These are phyloP conservation scores for Brachypalpus laphriformis DNA, from an alignment of 2,888 invertebrate genomes.

Conservation along the genomic window DNA sequence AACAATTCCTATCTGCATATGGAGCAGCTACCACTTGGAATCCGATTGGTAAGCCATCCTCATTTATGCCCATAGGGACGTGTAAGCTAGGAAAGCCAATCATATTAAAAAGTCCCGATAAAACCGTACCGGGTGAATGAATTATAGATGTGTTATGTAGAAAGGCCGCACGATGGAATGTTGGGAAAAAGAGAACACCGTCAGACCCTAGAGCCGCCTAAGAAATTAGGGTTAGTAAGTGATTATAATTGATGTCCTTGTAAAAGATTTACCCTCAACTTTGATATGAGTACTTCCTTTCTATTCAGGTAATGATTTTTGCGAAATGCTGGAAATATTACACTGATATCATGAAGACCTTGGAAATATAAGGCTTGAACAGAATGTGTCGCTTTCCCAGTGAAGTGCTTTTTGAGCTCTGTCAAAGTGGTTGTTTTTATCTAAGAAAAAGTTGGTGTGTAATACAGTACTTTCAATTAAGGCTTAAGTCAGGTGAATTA, in stretches of 20 bases:
- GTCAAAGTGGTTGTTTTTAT: constrained; percentile 22
- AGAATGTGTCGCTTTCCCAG: constrained; percentile 41
- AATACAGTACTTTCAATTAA: background rate
- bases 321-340: background rate
- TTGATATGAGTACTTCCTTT: constrained; percentile 28
- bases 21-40: constrained; percentile 91
- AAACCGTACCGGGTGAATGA: constrained; percentile 80
- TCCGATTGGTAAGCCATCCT: constrained; percentile 88
- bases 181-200: constrained; percentile 90
- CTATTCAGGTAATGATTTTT: constrained; percentile 19
- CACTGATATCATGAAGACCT: constrained; percentile 24
- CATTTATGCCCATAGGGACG: constrained; percentile 87
- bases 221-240: background rate
- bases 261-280: constrained; percentile 29
- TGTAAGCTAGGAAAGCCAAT: constrained; percentile 90
- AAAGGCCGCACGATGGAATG: constrained; percentile 87
- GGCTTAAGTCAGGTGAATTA: background rate
- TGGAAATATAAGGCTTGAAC: constrained; percentile 47
- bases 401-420: constrained; percentile 50
- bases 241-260: background rate
- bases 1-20: constrained; percentile 90
- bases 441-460: background rate
- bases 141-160: constrained; percentile 87
- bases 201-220: constrained; percentile 85
- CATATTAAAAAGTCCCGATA: constrained; percentile 81